A percentile compares a stretch with the other conserved stretches of the same genome.
Evolutionary conservation across 1,140 invertebrate genomes (phyloP).

Genomic region (Dufourea novaeangliae): DNA sequence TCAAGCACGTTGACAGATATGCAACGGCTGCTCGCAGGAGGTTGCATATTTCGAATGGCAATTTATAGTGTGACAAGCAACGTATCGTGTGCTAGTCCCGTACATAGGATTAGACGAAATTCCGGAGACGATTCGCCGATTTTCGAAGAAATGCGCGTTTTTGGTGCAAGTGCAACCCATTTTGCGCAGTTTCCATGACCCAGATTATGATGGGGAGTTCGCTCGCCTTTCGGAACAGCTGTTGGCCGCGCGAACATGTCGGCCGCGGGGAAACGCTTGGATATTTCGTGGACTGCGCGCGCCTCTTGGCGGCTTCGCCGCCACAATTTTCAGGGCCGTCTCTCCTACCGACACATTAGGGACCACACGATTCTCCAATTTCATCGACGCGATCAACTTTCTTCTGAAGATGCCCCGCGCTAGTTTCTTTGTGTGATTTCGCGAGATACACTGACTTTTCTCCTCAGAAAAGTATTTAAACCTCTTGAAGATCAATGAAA

Average conservation of each 20-base stretch:
- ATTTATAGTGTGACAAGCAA: constrained; percentile 48
- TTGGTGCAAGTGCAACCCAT: constrained; percentile 55
- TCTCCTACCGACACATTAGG: constrained; percentile 12
- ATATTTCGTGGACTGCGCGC: constrained; percentile 75
- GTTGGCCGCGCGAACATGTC: constrained; percentile 78
- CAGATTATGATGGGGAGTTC: constrained; percentile 80
- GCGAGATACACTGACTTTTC: background rate
- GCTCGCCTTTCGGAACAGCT: constrained; percentile 80
- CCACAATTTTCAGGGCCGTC: constrained; percentile 77
- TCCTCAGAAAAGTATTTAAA: background rate
- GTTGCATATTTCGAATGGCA: constrained; percentile 51
- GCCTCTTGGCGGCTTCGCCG: constrained; percentile 77
- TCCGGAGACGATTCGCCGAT: constrained; percentile 39
- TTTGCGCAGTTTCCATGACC: constrained; percentile 82
- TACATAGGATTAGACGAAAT: constrained; percentile 57
- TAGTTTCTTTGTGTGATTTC: constrained; percentile 12
- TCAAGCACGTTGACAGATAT: constrained; percentile 75
- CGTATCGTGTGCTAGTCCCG: constrained; percentile 48
- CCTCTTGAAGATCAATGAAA: background rate
- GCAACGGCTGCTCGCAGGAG: constrained; percentile 58
- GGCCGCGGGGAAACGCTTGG: constrained; percentile 75
- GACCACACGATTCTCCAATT: constrained; percentile 10
- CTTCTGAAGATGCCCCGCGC: background rate
- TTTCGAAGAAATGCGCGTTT: constrained; percentile 56
- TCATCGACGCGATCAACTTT: constrained; percentile 28